Evolutionary conservation across 2,888 invertebrate species (phyloP), one percentile per base, ranked within the genome.

Genomic region (Syrphus vitripennis): DNA sequence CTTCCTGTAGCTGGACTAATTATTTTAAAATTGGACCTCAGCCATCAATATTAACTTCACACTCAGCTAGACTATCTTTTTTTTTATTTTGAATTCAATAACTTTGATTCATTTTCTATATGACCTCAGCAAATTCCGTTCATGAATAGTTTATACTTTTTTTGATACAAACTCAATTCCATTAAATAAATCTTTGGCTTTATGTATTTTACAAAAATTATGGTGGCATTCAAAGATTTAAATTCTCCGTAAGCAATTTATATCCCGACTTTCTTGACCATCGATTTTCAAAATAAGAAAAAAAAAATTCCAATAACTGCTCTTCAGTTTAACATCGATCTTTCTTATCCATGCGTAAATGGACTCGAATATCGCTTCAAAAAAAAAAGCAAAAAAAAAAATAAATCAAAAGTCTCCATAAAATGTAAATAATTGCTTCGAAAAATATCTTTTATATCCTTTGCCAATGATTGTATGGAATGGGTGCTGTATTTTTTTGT

Each of bases 391-490:
- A 59, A 37, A 45, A 12, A 24, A 61, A 21, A 67, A 37, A 61
- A 69, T 83, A 83, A 83, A 70, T 83, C 83, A 83, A 79, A 83
- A 69, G 24, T 61, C 34, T 61, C 79, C 78, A 83, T 79, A 79
- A 83, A 83, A 78, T 57, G 79, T 79, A 79, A 83, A 83, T 79
- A 79, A 83, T 83, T 67, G 83, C 79, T 26, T 69, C 55, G 74
- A 53, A 63, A 78, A 69, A 83, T 70, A 79, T 61, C 67, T 48
- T 69, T 74, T 48, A 83, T 74, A 83, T 74, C 45, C 79, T 40
- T 42, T 57, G 61, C 67, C 74, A 74, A 83, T 78, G 57, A 16
- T 34, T n/a, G 34, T 21, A n/a, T 21, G 34, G 21, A 10, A 31
- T 31, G 29, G 59, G 21, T 34, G 37, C 34, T 50, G 50, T 37